phyloP scores from a whole-genome alignment of 2,888 invertebrate species.

The Xestia xanthographa region DNA sequence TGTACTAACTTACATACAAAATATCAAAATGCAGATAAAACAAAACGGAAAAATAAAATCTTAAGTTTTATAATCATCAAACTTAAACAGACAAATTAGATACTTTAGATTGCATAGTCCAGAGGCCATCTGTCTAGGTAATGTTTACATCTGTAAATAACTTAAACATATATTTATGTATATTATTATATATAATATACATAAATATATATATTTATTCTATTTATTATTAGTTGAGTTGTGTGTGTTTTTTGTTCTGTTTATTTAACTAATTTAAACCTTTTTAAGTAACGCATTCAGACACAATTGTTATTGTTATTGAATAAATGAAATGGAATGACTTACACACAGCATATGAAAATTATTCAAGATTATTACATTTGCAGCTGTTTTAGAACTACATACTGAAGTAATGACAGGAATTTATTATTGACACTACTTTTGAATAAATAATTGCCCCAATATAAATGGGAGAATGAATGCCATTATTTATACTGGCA shows the following conservation, averaged over 20 bases:
- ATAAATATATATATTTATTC: too few relatives aligned
- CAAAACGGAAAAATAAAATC: background rate
- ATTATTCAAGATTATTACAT: conserved; percentile 19
- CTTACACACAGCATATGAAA: background rate
- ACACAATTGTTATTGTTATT: too few relatives aligned
- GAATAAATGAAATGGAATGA: too few relatives aligned
- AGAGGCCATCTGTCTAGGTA: too few relatives aligned
- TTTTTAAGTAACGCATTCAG: too few relatives aligned
- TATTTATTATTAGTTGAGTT: too few relatives aligned
- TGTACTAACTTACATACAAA: background rate
- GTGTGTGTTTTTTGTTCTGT: too few relatives aligned
- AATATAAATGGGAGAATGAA: background rate
- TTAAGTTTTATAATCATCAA: background rate
- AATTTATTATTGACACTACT: conserved; percentile 38
- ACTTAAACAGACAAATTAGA: background rate
- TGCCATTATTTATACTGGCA: conserved; percentile 16
- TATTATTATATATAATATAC: too few relatives aligned
- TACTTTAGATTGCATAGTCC: background rate
- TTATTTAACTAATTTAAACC: too few relatives aligned
- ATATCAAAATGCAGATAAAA: background rate
- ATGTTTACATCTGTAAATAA: background rate
- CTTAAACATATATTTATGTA: too few relatives aligned
- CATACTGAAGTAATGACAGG: conserved; percentile 10
- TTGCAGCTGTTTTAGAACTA: conserved; percentile 10
- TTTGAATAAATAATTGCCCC: conserved; percentile 28